Evolutionary conservation across 30 jellyfish, hydroid and myxozoan species (phyloP).

Genomic region (Cassiopea andromeda): DNA sequence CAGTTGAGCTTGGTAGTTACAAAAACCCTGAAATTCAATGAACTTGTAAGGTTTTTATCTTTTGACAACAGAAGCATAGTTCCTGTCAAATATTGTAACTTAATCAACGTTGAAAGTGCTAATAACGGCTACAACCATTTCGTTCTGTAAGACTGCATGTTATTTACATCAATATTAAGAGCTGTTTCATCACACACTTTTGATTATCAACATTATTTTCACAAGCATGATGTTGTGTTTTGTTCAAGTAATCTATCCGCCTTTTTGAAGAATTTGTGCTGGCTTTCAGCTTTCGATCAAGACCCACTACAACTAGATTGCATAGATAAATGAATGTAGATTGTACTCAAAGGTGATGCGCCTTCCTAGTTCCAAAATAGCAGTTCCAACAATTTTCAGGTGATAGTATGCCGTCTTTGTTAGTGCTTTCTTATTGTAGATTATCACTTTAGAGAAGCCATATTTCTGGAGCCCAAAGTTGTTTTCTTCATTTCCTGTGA

Average conservation of each 20-base stretch:
- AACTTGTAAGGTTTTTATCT: too few species aligned
- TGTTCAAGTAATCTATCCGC: neutral
- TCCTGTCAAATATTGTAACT: neutral
- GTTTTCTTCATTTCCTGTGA: constrained; percentile 61
- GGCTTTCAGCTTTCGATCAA: neutral
- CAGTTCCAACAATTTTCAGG: constrained; percentile 64
- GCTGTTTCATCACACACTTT: constrained; percentile 1
- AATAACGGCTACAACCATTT: neutral
- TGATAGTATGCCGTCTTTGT: constrained; percentile 31
- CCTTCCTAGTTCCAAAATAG: constrained; percentile 25
- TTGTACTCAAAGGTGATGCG: constrained; percentile 48
- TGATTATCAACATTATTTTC: neutral
- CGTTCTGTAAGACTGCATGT: neutral
- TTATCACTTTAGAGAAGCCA: constrained; percentile 70
- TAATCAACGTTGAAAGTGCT: neutral
- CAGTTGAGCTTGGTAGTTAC: too few species aligned
- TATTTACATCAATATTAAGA: neutral
- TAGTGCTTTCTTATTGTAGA: constrained; percentile 40
- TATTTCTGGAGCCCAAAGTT: constrained; percentile 60
- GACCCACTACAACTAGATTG: neutral
- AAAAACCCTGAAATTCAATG: too few species aligned
- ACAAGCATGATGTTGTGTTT: neutral
- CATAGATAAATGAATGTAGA: constrained; percentile 55
- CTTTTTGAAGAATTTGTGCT: neutral
- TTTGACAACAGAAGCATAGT: neutral